A percentile compares a stretch with the other conserved stretches of the same genome.
Evolutionary conservation across 2,888 invertebrate species (phyloP).

Genomic region (Noctua janthe): DNA sequence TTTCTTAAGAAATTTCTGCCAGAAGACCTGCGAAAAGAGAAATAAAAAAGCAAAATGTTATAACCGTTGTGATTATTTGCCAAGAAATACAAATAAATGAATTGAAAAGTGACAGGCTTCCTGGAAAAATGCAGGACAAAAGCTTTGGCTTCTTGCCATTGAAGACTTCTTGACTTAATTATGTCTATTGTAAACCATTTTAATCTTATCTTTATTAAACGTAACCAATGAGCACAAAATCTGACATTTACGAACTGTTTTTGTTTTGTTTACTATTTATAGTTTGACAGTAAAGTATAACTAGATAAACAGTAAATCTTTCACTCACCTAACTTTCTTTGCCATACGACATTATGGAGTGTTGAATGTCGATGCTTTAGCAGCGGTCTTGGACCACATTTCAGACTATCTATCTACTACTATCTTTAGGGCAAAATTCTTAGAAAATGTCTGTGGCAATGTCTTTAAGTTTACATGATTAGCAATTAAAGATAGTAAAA

Average conservation of each 20-base stretch:
- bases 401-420: not conserved
- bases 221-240: not conserved
- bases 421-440: not conserved
- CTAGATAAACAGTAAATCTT: slow-evolving; percentile 11
- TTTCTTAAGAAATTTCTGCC: too few species aligned
- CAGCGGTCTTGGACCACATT: not conserved
- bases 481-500: not conserved
- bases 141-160: not conserved
- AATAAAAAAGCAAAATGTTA: too few species aligned
- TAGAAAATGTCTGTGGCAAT: not conserved
- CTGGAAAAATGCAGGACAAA: not conserved
- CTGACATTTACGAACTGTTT: not conserved
- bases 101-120: not conserved
- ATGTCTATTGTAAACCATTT: not conserved
- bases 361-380: not conserved
- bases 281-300: not conserved
- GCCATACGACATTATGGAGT: not conserved
- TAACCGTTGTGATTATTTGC: not conserved
- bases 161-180: not conserved
- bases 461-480: not conserved
- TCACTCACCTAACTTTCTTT: not conserved
- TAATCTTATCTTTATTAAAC: too few species aligned
- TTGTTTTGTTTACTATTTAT: not conserved
- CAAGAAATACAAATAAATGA: not conserved
- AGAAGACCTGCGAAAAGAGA: too few species aligned